These are phyloP conservation scores for Tipula unca DNA, from an alignment of 2,888 invertebrate genomes.

Conservation along the genomic window DNA sequence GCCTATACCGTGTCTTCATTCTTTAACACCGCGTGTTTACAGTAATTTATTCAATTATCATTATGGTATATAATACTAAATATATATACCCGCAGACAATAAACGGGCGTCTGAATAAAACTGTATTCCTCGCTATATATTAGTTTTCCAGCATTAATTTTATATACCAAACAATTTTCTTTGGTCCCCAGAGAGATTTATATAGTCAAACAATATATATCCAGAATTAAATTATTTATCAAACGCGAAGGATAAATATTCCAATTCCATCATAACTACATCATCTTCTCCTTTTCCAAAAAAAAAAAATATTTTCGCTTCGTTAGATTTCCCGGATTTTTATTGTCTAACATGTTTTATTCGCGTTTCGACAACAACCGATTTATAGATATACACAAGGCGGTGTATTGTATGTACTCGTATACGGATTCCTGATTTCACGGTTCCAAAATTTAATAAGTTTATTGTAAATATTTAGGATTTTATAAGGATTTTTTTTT, in stretches of 20 bases:
- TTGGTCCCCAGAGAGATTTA: background rate
- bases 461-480: constrained; percentile 8
- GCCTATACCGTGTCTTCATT: no score
- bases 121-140: background rate
- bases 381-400: no score
- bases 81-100: background rate
- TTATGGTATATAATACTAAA: no score
- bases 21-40: background rate
- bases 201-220: background rate
- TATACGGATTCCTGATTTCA: background rate
- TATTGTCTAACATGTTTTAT: background rate
- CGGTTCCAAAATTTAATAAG: constrained; percentile 8
- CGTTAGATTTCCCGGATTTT: background rate
- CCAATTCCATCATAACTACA: background rate
- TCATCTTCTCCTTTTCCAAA: background rate
- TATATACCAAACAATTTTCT: background rate
- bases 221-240: background rate
- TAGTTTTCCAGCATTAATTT: background rate
- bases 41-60: background rate
- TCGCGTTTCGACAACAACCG: background rate
- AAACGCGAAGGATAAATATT: background rate
- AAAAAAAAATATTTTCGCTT: background rate
- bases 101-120: background rate
- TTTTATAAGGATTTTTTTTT: background rate
- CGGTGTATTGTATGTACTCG: background rate